Evolutionary conservation across 1,140 invertebrate genomes (phyloP), one percentile per base, ranked within the genome.

Genomic region (Sycophila sp.): DNA sequence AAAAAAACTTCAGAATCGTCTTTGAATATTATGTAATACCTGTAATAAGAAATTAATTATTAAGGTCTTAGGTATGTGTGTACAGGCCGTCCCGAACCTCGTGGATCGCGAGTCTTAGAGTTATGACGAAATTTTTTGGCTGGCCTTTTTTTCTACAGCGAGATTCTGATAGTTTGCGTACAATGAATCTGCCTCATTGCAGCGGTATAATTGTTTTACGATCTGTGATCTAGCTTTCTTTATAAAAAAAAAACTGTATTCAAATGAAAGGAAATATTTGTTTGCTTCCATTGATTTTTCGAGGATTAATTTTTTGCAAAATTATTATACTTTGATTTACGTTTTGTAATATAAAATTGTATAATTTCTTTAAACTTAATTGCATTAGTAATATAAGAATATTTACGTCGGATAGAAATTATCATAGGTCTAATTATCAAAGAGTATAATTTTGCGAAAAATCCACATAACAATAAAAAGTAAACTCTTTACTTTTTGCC

Each of bases 1-100:
- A 73, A 73, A 73, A 64, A 76, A 81, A 81, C 74, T 78, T 71
- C 77, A 81, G 76, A 80, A 82, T 84, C 81, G 80, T 82, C 80
- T 82, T 83, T 80, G 76, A 84, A 77, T 77, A 79, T 83, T 82
- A 79, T 58, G 65, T 65, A 73, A 77, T 64, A 56, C 40, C 34
- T 58, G 30, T 70, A 70, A 56, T 19, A 51, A 49, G n/a, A 51
- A 65, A 17, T 65, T 56, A 65, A 65, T 11, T 8, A 58, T 58
- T 64, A 56, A 64, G 69, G n/a, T 65, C 63, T 56, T 55, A 63
- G 30, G 26, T 66, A 56, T 74, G 65, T 75, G 73, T 78, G 78
- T 79, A 81, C 73, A 80, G 76, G 75, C 72, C 73, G 75, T 73
- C 75, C 69, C 69, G 72, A 72, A 71, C 56, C 65, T 75, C 65